Conservation (phyloP, 2,797 vertebrate species). For the Gymnothorax reevesii region DNA sequence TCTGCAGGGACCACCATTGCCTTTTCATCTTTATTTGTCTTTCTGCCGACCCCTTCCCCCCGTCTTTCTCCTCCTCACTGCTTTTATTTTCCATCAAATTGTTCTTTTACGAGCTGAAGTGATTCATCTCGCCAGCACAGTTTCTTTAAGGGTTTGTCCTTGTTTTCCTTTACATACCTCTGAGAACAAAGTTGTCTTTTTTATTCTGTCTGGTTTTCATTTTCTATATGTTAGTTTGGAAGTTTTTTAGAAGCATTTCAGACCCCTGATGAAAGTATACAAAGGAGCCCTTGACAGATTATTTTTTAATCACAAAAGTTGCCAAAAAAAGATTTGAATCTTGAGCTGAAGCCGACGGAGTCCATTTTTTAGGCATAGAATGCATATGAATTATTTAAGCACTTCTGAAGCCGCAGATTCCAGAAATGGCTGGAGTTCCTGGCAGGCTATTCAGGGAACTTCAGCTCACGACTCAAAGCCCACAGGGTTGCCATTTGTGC, state of each 20-base stretch:
- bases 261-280: neutral
- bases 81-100: conserved; percentile 11
- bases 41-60: neutral
- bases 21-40: neutral
- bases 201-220: neutral
- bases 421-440: neutral
- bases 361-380: no score
- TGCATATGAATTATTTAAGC: neutral
- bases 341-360: neutral
- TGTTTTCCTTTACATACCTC: neutral
- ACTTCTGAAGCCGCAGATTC: neutral
- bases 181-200: neutral
- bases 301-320: neutral
- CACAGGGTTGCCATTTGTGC: neutral
- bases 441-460: neutral
- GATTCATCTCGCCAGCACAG: neutral
- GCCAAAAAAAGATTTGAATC: neutral
- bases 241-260: neutral
- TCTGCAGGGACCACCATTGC: neutral
- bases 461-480: neutral
- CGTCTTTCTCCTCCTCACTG: neutral
- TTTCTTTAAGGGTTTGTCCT: neutral
- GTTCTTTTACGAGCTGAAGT: neutral
- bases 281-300: neutral
- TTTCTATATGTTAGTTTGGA: neutral